Percentiles rank a stretch among this genome's conserved stretches.
phyloP scores from a whole-genome alignment of 2,113 vertebrate genomes.

The Casuarius casuarius region DNA sequence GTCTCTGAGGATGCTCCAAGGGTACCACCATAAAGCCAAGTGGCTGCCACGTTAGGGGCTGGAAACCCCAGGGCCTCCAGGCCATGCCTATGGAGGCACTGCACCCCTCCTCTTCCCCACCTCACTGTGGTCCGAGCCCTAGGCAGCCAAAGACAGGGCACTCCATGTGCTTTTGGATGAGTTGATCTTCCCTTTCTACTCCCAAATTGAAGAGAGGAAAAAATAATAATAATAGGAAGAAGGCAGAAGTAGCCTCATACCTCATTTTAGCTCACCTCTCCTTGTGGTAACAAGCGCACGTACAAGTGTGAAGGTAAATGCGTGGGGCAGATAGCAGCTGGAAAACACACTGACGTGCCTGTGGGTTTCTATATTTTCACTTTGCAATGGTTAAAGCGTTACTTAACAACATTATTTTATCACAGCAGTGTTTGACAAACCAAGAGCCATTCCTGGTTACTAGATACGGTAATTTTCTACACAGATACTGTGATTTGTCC shows the following conservation, averaged over 20 bases:
- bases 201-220: background rate
- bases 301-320: background rate
- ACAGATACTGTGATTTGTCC: conserved; percentile 29
- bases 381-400: background rate
- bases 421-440: background rate
- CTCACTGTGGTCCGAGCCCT: fast-evolving
- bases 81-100: background rate
- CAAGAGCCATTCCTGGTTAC: background rate
- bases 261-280: background rate
- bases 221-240: background rate
- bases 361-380: background rate
- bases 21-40: background rate
- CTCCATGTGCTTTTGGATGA: fast-evolving
- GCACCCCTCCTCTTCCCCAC: background rate
- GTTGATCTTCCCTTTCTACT: background rate
- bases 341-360: fast-evolving
- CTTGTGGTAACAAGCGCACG: fast-evolving
- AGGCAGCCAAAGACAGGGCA: background rate
- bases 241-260: background rate
- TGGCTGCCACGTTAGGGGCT: too few species aligned
- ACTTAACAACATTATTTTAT: background rate
- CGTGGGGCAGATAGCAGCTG: background rate
- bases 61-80: background rate
- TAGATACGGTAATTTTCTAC: conserved; percentile 5
- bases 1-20: background rate